Conservation (phyloP, 2,113 vertebrate species). For the Silurus meridionalis region DNA sequence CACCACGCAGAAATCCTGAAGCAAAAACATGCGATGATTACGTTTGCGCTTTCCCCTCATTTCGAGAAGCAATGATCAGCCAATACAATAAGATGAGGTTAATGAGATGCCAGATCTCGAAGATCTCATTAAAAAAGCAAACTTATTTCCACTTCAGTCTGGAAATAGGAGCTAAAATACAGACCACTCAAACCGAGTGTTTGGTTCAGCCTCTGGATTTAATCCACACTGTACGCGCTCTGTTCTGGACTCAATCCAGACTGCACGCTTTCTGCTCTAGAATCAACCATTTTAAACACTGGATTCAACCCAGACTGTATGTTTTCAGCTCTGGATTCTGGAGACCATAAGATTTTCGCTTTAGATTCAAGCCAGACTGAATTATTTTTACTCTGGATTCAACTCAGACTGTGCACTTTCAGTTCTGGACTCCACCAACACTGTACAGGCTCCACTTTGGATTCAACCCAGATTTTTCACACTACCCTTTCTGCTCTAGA, state of each 20-base stretch:
- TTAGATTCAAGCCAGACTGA: neutral
- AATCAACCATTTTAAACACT: neutral
- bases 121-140: too few relatives aligned
- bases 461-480: too few relatives aligned
- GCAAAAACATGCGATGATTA: too few relatives aligned
- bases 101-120: too few relatives aligned
- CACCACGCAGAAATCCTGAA: too few relatives aligned
- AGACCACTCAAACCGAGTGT: neutral
- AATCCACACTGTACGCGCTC: too few relatives aligned
- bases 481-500: neutral
- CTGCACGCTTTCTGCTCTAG: neutral
- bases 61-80: neutral
- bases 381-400: neutral
- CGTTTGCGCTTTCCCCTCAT: too few relatives aligned
- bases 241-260: neutral
- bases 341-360: neutral
- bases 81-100: neutral
- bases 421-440: neutral
- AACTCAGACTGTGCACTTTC: neutral
- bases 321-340: neutral
- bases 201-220: neutral
- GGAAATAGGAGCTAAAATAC: too few relatives aligned
- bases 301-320: neutral
- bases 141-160: too few relatives aligned
- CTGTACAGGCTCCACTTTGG: neutral